Base-by-base conservation (phyloP, 2,113 vertebrate species). In the Nothobranchius furzeri region DNA sequence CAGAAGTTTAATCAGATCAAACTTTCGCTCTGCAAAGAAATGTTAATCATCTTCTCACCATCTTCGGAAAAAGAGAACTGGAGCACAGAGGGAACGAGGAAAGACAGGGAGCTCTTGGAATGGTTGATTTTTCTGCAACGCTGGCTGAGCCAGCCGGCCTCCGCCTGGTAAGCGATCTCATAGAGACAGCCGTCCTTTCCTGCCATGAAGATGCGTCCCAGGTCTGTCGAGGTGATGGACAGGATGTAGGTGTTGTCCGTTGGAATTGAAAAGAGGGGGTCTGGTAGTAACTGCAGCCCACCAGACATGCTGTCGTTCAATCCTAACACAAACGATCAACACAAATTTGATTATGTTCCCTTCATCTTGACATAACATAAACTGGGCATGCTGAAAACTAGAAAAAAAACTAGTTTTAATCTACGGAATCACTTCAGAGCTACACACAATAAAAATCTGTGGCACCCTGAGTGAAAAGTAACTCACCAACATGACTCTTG, bases 51-150 rank as follows among this genome's bases (percentile, higher is more conserved):
- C 11, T 56, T 85, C 94, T 89, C 74, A 99, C 98, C 98, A 58
- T 99, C 98, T 86, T 99, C 96, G 55, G 96, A 99, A 73, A 99
- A 99, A 0, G 95, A 95, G 81, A 99, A 99, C 66, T 98, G 96
- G 4, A 99, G 93, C 68, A 98, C 88, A 0, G 98, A 98, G 14
- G 98, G 97, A 70, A 99, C 62, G 35, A 99, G 96, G 81, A 98
- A 98, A 70, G 96, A 99, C 60, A 99, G 88, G 0, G 92, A 66
- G 15, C 96, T 96, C 88, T 98, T 99, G 4, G 98, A 99, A 87
- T 99, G 98, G 88, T 99, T 99, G 71, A 99, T 98, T 90, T 99
- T 99, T 72, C 94, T 90, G 82, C 96, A 99, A 40, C 96, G 94
- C 68, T 98, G 97, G 76, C 95, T 98, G 82, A 99, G 95, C 98